Evolutionary conservation across 2,888 invertebrate species (phyloP), one percentile per base, ranked within the genome.

Genomic region (Himalopsyche anomala): DNA sequence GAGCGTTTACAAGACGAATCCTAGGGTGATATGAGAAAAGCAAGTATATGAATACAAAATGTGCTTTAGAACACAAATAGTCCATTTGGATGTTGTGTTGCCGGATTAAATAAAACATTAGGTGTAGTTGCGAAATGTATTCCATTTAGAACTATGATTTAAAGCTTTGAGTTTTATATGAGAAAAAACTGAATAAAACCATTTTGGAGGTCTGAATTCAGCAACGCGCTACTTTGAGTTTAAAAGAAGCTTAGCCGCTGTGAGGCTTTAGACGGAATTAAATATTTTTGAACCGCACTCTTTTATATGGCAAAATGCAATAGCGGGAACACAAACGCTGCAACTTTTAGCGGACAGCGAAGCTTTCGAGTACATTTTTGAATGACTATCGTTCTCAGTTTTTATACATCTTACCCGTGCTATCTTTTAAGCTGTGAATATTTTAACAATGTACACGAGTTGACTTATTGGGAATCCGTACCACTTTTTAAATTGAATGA

Each of bases 221-320:
- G 62, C 28, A 62, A 56, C 17, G 9, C n/a, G n/a, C 56, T n/a
- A 28, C 62, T 62, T 62, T 19, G 11, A 62, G 62, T 19, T 62
- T 62, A 19, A 19, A 56, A 56, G n/a, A 62, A 62, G 62, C 62
- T 62, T 19, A 62, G 19, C 19, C 62, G 62, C 28, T 62, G 15
- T 28, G 62, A 62, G 19, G 62, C 19, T 62, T 62, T 51, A 51
- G 28, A 11, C 8, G 62, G n/a, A 62, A 62, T 62, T 62, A 62
- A 62, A 62, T 62, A 62, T 62, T 62, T 51, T 62, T 62, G 62
- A 62, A 28, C 62, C 62, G 62, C 62, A 62, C 19, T 51, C 62
- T 62, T 62, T 62, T 62, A 28, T 62, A 19, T 62, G 19, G 62
- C n/a, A 62, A 62, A 62, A 28, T 62, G 62, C 62, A 62, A 62